Evolutionary conservation across 1,140 invertebrate species (phyloP), one percentile per base, ranked within the genome.

Genomic region (Pogonomyrmex californicus): DNA sequence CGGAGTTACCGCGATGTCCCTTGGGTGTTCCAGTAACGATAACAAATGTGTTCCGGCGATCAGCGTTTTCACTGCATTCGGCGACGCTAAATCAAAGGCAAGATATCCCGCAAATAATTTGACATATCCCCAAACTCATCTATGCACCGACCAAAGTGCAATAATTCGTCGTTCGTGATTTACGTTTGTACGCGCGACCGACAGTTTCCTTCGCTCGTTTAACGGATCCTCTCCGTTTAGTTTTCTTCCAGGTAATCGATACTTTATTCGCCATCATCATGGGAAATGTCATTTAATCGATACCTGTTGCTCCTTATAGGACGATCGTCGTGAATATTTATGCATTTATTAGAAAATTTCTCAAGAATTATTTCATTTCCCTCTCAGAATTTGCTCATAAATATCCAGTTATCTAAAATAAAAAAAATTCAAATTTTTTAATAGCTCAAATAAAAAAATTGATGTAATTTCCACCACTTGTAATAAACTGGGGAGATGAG

Each of bases 21-120:
- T 47, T 10, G 36, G 51, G 2, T 49, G 7, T 54, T 36, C 79
- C 44, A 36, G 44, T 3, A 58, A 49, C 17, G 63, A 88, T 87
- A 88, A 89, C 78, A 56, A 86, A 82, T 79, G 60, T 86, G 44
- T 88, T 86, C 63, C 81, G 77, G 14, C 78, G 70, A 58, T 87
- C 56, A 58, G 38, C 63, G 56, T 87, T 77, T 38, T 10, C n/a
- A 66, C 38, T 30, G n/a, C 56, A 47, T 58, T 75, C 54, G 68
- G 77, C 70, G 38, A 10, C 2, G 14, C 51, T 89, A 86, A 89
- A 88, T 88, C 88, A 86, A 88, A 76, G 56, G 44, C 62, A 82
- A 88, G 82, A 70, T 88, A 56, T 36, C 23, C 62, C 63, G 70
- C 75, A 62, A 89, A 88, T 89, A 86, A 88, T 89, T 88, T 63